Conservation (phyloP, 2,888 invertebrate genomes). For the Epistrophe eligans region DNA sequence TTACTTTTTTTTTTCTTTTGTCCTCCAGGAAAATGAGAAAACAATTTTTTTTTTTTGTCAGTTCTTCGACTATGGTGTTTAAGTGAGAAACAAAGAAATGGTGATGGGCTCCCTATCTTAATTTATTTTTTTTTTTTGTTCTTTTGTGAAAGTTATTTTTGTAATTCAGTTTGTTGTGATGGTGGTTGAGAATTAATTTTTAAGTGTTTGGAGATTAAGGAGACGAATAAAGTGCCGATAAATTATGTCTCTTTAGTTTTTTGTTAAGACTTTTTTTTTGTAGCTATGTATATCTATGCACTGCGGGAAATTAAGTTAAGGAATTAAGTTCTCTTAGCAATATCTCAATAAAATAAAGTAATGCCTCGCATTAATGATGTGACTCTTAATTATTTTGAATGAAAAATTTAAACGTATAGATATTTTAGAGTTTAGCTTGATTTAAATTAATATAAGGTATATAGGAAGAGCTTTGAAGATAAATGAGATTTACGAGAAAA, state of each 20-base stretch:
- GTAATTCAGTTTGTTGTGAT: slow-evolving; percentile 33
- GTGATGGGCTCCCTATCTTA: slow-evolving; percentile 35
- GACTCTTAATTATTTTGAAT: not conserved
- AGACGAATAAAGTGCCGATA: slow-evolving; percentile 67
- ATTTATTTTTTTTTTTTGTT: not conserved
- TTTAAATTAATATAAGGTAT: slow-evolving; percentile 1
- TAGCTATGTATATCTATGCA: not conserved
- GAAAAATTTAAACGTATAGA: not conserved
- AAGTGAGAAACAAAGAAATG: slow-evolving; percentile 65
- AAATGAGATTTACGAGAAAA: not conserved
- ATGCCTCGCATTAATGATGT: slow-evolving; percentile 13
- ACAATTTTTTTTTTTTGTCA: slow-evolving; percentile 1
- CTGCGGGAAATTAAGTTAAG: slow-evolving; percentile 48
- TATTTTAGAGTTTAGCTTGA: not conserved
- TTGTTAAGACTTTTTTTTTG: not conserved
- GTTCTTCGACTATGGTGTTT: slow-evolving; percentile 27
- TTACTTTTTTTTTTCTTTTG: slow-evolving; percentile 19
- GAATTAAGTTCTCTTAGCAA: slow-evolving; percentile 34
- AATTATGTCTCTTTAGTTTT: slow-evolving; percentile 64
- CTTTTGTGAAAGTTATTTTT: slow-evolving; percentile 53
- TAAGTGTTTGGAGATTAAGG: slow-evolving; percentile 74
- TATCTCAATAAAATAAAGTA: slow-evolving; percentile 44
- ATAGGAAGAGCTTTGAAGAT: not conserved
- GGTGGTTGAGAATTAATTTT: slow-evolving; percentile 69
- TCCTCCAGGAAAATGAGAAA: slow-evolving; percentile 13